Conservation (phyloP, 2,797 vertebrate species). For the Ficedula albicollis region DNA sequence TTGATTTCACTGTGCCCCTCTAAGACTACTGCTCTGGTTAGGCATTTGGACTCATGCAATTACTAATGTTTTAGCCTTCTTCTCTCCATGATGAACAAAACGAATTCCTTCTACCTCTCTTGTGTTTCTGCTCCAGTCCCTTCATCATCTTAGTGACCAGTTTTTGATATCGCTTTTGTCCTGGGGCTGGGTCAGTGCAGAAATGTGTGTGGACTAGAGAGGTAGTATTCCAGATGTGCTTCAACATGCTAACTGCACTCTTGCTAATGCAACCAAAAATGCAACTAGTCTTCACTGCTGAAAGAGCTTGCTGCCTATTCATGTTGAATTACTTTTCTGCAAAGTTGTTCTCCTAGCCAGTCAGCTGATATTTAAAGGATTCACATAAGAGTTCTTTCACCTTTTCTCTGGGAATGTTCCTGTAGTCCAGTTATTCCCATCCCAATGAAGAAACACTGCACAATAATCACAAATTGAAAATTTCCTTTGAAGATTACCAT, state of each 20-base stretch:
- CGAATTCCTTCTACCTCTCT: not conserved
- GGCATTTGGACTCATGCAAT: not conserved
- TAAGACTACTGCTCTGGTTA: not conserved
- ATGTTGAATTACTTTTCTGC: not conserved
- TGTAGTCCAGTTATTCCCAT: not conserved
- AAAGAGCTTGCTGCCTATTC: not conserved
- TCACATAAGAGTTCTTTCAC: not conserved
- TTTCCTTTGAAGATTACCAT: not conserved
- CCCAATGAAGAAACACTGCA: not conserved
- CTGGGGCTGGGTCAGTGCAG: not conserved
- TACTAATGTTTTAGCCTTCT: not conserved
- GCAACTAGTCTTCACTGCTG: not conserved
- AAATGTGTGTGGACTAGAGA: not conserved
- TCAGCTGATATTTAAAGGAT: not conserved
- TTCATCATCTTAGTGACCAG: not conserved
- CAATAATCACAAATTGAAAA: not conserved
- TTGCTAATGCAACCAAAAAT: not conserved
- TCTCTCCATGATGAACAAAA: not conserved
- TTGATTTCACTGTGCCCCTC: not conserved
- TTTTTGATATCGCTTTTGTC: not conserved
- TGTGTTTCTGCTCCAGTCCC: not conserved
- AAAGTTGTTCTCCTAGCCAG: not conserved
- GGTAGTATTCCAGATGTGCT: not conserved
- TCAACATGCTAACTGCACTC: not conserved
- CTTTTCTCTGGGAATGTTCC: not conserved